Conservation (phyloP, 2,888 invertebrate species). For the Nudaria mundana region DNA sequence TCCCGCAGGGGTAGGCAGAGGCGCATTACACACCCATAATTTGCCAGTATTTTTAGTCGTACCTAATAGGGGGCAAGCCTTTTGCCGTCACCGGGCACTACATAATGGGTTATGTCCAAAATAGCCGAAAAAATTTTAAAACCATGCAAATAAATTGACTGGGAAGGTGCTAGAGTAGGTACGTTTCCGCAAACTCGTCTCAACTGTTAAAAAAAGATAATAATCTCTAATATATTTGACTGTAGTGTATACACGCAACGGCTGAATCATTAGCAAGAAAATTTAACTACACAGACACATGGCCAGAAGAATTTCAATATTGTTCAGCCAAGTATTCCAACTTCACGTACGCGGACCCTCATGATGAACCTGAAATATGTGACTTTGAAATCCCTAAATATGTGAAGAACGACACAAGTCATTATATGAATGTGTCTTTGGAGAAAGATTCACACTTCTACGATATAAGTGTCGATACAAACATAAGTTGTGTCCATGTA, state of each 20-base stretch:
- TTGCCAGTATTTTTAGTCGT: too few species aligned
- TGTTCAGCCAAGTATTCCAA: conserved; percentile 91
- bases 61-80: too few species aligned
- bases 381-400: conserved; percentile 45
- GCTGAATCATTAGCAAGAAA: conserved; percentile 86
- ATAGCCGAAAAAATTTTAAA: too few species aligned
- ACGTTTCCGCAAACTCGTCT: too few species aligned
- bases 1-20: too few species aligned
- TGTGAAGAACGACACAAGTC: conserved; percentile 42
- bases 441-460: conserved; percentile 91
- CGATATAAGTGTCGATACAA: conserved; percentile 89
- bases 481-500: conserved; percentile 93
- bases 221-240: conserved; percentile 8
- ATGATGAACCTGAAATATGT: conserved; percentile 9
- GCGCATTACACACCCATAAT: too few species aligned
- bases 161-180: too few species aligned
- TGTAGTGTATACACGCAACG: conserved; percentile 87
- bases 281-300: conserved; percentile 67
- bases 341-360: conserved; percentile 50
- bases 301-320: conserved; percentile 80
- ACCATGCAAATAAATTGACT: too few species aligned
- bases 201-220: too few species aligned
- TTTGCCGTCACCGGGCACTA: too few species aligned
- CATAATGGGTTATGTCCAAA: too few species aligned
- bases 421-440: conserved; percentile 81